A percentile compares a stretch with the other conserved stretches of the same genome.
Conservation (phyloP, 2,113 vertebrate species). For the Neofelis nebulosa region DNA sequence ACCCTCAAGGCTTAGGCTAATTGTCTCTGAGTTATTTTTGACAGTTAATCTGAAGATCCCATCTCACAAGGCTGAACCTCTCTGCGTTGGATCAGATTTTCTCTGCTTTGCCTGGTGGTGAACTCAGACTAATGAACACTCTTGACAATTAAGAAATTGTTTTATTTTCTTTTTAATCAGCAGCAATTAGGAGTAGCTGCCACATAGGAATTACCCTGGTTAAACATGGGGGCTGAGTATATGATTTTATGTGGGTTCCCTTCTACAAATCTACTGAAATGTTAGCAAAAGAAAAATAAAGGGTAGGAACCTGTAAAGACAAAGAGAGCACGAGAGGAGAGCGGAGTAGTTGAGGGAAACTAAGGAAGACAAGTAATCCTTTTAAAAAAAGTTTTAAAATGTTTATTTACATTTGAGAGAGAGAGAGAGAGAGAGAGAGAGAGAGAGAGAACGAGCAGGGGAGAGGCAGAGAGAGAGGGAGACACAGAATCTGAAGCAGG, state of each 20-base stretch:
- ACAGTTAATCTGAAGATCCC: neutral
- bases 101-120: neutral
- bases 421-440: too few species aligned
- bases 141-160: neutral
- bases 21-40: neutral
- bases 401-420: too few species aligned
- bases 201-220: neutral
- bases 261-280: neutral
- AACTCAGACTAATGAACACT: neutral
- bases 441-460: too few species aligned
- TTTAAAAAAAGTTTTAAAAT: too few species aligned
- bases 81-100: neutral
- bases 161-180: neutral
- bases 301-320: neutral
- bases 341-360: neutral
- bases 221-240: neutral
- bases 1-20: neutral
- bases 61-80: neutral
- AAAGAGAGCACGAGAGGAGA: neutral
- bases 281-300: neutral
- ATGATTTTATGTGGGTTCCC: neutral
- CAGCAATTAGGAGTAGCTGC: neutral
- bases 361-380: neutral
- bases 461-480: too few species aligned
- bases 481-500: too few species aligned